Evolutionary conservation across 2,888 invertebrate genomes (phyloP), one percentile per base, ranked within the genome.

Genomic region (Phaedon cochleariae): DNA sequence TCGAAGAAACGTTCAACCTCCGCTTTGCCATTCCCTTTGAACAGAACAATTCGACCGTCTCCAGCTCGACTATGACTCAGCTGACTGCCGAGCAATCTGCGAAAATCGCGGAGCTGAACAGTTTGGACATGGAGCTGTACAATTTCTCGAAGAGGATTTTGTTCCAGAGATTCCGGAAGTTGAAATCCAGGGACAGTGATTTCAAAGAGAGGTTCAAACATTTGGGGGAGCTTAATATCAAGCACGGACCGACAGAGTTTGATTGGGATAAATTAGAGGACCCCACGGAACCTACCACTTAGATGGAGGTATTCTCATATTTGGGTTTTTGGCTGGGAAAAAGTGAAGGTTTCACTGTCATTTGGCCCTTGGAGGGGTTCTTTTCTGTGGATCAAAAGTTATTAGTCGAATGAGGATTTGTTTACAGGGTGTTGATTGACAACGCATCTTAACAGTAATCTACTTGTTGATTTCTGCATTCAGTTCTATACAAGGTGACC

Each of bases 1-100:
- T 97, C 82, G 97, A 97, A 81, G 94, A 94, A 84, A 95, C 95
- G 15, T 97, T 97, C 82, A 94, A 94, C 83, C 87, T 97, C 78
- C 88, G 94, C 68, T 96, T 96, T 83, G 92, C 93, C 67, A 91
- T 95, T 76, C 93, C 94, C 58, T 96, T 97, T 83, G 93, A 93
- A 77, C 97, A 97, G 83, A 94, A 95, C 84, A 96, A 97, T 84
- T 90, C 92, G 65, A 96, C 97, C 0, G 90, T 95, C 69, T 94
- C 95, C 18, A 92, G 92, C 71, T 89, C 92, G 60, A 93, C 94
- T 58, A 88, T 95, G 77, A 91, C 91, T 15, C 90, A 91, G 65
- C 87, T 97, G 66, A 90, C 90, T 34, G 85, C 90, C 0, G 87
- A 90, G 67, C 94, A 96, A 82, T 86, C 94, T 68, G 87, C 90